A percentile compares a stretch with the other conserved stretches of the same genome.
Evolutionary conservation across 2,888 invertebrate species (phyloP).

Genomic region (Gonocerus acuteangulatus): DNA sequence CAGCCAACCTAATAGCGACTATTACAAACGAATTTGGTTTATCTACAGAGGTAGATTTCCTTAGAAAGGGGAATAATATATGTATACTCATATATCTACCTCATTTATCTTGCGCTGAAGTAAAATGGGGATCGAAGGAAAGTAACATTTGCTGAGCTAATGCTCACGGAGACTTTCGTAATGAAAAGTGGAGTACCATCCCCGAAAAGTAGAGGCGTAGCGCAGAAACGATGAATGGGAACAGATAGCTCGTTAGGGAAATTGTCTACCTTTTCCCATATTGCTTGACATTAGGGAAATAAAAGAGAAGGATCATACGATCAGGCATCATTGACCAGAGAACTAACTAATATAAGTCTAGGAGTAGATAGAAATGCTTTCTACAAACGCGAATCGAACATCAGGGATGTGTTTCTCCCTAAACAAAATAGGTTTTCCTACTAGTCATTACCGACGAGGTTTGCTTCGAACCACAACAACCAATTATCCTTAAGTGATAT

Average conservation of each 20-base stretch:
- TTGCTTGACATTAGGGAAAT: neutral
- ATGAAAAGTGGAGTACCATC: slow-evolving; percentile 22
- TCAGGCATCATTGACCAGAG: no score
- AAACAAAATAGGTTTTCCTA: no score
- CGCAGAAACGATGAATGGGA: neutral
- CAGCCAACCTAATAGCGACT: slow-evolving; percentile 27
- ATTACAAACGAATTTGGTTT: slow-evolving; percentile 30
- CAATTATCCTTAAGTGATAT: no score
- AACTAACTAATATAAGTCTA: no score
- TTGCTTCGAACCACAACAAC: no score
- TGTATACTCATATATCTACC: slow-evolving; percentile 24
- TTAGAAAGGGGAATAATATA: slow-evolving; percentile 28
- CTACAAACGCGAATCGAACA: no score
- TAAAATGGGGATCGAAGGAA: neutral
- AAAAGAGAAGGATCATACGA: no score
- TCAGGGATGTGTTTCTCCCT: no score
- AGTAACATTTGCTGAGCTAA: neutral
- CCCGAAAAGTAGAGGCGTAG: neutral
- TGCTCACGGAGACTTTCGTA: slow-evolving; percentile 7
- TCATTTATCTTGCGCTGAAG: slow-evolving; percentile 27
- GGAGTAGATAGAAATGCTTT: no score
- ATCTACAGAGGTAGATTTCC: slow-evolving; percentile 32
- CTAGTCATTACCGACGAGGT: no score
- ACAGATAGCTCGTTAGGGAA: neutral
- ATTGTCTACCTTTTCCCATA: neutral